Percentiles rank a stretch among this genome's conserved stretches.
These are phyloP conservation scores for Cheirogaleus major DNA, from an alignment of 2,797 vertebrate species.

Conservation along the genomic window DNA sequence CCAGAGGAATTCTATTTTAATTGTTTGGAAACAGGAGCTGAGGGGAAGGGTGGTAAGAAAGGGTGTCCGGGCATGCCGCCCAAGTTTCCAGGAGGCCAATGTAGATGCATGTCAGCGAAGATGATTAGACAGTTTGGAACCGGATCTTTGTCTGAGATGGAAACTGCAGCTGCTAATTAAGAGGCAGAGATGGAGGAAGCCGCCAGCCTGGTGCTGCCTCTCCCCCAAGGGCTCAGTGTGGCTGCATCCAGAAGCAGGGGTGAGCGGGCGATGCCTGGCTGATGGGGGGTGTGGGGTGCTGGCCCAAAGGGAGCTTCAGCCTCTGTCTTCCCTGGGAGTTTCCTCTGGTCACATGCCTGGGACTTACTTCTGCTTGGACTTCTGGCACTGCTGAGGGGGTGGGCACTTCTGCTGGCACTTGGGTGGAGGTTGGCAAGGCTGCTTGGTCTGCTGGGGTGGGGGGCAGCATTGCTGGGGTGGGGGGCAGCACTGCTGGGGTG, in stretches of 20 bases:
- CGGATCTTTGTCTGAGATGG: constrained; percentile 38
- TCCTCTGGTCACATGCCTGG: not conserved
- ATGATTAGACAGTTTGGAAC: not conserved
- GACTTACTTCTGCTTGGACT: constrained; percentile 66
- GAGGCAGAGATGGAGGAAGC: not conserved
- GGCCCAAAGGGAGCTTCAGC: not conserved
- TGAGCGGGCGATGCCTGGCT: not conserved
- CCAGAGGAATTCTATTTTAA: constrained; percentile 68
- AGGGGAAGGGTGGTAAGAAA: not conserved
- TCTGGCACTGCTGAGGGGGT: constrained; percentile 57
- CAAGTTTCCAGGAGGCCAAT: not conserved
- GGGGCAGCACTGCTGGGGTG: not conserved
- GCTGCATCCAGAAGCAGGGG: not conserved
- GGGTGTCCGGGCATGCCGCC: not conserved
- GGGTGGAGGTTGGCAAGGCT: constrained; percentile 69
- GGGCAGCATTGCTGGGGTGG: not conserved
- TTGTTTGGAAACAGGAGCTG: constrained; percentile 35
- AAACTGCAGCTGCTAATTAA: constrained; percentile 36
- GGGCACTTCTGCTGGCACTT: constrained; percentile 55
- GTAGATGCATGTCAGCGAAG: not conserved
- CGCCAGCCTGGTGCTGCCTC: not conserved
- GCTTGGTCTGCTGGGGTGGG: not conserved
- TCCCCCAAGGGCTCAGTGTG: not conserved
- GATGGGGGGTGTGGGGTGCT: not conserved
- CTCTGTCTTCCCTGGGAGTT: not conserved